Conservation (phyloP, 1,140 invertebrate species). For the Atopsyche davidsoni region DNA sequence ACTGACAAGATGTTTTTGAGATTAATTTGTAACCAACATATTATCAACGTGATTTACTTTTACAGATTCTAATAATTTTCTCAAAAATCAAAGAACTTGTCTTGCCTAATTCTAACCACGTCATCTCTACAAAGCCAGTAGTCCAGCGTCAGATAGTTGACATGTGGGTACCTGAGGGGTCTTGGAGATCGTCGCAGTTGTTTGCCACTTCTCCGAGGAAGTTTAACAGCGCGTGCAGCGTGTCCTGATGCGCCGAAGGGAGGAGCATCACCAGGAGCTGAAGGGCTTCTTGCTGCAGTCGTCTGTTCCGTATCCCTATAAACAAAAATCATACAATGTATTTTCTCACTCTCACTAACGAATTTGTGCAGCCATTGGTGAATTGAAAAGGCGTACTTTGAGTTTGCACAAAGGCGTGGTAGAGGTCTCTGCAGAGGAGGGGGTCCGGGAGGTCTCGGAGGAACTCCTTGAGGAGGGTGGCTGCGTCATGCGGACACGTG, state of each 20-base stretch:
- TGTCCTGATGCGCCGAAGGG: conserved; percentile 81
- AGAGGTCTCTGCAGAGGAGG: conserved; percentile 80
- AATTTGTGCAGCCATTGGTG: background rate
- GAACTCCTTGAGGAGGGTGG: conserved; percentile 88
- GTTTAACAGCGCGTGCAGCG: conserved; percentile 70
- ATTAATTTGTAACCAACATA: no score
- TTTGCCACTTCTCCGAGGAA: conserved; percentile 76
- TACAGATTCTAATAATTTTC: no score
- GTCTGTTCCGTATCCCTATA: conserved; percentile 72
- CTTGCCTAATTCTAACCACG: no score
- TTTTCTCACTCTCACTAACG: background rate
- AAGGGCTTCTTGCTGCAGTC: conserved; percentile 74
- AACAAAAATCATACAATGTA: conserved; percentile 17
- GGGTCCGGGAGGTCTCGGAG: conserved; percentile 90
- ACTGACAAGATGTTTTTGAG: no score
- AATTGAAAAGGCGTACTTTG: conserved; percentile 60
- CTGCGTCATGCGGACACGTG: conserved; percentile 87
- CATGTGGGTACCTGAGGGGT: conserved; percentile 49
- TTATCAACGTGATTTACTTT: no score
- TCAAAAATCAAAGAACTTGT: no score
- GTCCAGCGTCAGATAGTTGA: no score
- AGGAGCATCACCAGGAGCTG: conserved; percentile 79
- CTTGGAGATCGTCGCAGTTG: conserved; percentile 61
- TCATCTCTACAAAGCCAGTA: no score
- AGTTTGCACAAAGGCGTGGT: conserved; percentile 82